Evolutionary conservation across 2,888 invertebrate genomes (phyloP).

Genomic region (Theretra japonica): DNA sequence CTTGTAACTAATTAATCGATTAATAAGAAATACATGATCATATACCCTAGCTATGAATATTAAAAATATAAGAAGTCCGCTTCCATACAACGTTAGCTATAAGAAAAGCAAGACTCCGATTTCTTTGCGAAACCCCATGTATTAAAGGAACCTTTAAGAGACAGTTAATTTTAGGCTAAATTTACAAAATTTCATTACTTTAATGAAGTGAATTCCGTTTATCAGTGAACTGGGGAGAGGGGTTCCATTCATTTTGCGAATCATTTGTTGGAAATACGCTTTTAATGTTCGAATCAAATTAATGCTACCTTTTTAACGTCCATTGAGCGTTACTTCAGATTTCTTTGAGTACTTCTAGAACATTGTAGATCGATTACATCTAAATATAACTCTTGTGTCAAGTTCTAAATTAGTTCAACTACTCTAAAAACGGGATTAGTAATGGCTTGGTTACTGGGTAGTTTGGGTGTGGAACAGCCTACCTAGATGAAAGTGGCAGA

Average conservation of each 20-base stretch:
- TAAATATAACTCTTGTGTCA: too few relatives aligned
- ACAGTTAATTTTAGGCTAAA: constrained; percentile 72
- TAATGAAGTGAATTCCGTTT: constrained; percentile 72
- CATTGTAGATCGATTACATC: not conserved
- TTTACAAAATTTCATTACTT: constrained; percentile 76
- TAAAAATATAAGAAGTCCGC: constrained; percentile 28
- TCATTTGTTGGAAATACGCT: constrained; percentile 51
- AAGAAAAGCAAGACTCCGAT: constrained; percentile 48
- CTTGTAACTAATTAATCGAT: not conserved
- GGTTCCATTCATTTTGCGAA: constrained; percentile 41
- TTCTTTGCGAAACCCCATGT: constrained; percentile 69
- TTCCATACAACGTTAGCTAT: constrained; percentile 46
- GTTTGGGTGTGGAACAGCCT: too few relatives aligned
- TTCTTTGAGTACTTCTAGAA: not conserved
- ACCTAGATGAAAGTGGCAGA: too few relatives aligned
- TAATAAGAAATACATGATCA: not conserved
- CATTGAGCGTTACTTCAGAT: not conserved
- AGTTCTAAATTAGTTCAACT: too few relatives aligned
- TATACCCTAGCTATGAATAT: not conserved
- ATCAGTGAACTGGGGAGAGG: constrained; percentile 54
- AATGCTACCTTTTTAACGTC: constrained; percentile 36
- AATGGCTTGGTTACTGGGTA: too few relatives aligned
- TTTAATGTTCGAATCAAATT: constrained; percentile 49
- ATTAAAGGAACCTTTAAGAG: constrained; percentile 66
- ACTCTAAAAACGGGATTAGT: too few relatives aligned